A percentile compares a stretch with the other conserved stretches of the same genome.
These are phyloP conservation scores for Dipodomys merriami DNA, from an alignment of 2,113 vertebrate genomes.

Conservation along the genomic window DNA sequence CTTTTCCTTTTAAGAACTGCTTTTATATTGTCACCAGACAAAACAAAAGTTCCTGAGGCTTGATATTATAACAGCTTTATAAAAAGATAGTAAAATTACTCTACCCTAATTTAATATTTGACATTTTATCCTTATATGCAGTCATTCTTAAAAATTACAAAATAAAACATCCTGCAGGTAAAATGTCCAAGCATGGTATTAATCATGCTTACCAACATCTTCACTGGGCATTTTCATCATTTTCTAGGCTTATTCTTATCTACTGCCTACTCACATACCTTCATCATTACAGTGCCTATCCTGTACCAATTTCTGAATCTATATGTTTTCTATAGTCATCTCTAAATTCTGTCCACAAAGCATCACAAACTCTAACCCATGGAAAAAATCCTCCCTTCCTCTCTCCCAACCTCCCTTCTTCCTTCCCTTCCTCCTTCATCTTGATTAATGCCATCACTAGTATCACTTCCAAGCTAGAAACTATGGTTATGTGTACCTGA, in stretches of 20 bases:
- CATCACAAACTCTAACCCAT: not conserved
- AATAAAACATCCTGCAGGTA: not conserved
- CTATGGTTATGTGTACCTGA: not conserved
- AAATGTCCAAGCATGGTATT: not conserved
- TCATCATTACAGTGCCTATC: not conserved
- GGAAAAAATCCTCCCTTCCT: not conserved
- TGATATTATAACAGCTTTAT: conserved; percentile 27
- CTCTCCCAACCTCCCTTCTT: no score
- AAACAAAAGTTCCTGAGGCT: not conserved
- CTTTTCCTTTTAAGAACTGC: not conserved
- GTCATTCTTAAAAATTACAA: conserved; percentile 19
- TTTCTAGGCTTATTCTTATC: not conserved
- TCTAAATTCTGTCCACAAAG: not conserved
- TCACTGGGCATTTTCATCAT: not conserved
- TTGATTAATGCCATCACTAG: not conserved
- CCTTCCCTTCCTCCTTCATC: not conserved
- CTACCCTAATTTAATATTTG: conserved; percentile 10
- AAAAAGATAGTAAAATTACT: not conserved
- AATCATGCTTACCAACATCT: not conserved
- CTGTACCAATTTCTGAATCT: not conserved
- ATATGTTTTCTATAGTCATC: not conserved
- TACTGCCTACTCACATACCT: not conserved
- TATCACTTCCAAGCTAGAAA: not conserved
- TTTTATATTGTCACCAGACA: not conserved
- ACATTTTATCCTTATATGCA: conserved; percentile 18